phyloP scores from a whole-genome alignment of 2,797 vertebrate species.

The Microchirus variegatus region DNA sequence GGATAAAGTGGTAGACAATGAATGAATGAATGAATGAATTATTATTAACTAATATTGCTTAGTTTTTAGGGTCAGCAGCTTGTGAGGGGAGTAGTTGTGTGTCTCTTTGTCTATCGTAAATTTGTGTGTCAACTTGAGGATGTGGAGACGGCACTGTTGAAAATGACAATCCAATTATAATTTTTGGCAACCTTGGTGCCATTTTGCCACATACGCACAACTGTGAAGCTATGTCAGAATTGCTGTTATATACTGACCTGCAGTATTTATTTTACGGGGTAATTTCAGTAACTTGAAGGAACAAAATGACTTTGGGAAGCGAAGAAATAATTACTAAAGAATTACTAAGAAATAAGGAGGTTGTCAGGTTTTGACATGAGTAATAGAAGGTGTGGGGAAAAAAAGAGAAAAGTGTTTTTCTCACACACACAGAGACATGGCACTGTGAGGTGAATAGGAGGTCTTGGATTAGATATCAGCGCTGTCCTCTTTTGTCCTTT shows the following conservation, averaged over 20 bases:
- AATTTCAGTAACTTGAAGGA: constrained; percentile 13
- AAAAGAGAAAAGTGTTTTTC: constrained; percentile 25
- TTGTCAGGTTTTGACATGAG: constrained; percentile 51
- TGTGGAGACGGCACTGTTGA: too few species aligned
- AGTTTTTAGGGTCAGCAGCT: too few species aligned
- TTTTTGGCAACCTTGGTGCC: too few species aligned
- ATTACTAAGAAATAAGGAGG: constrained; percentile 46
- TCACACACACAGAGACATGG: constrained; percentile 9
- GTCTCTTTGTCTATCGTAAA: too few species aligned
- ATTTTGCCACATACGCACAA: not conserved
- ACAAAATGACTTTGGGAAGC: constrained; percentile 44
- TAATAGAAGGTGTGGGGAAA: constrained; percentile 34
- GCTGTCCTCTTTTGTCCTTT: constrained; percentile 69
- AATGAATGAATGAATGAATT: too few species aligned
- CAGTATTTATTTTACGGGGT: not conserved
- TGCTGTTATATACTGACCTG: not conserved
- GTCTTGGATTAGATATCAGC: constrained; percentile 67
- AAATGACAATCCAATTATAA: not conserved
- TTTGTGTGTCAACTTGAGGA: too few species aligned
- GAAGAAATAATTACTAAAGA: too few species aligned
- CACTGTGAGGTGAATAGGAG: constrained; percentile 41
- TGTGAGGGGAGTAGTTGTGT: too few species aligned
- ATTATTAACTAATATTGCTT: too few species aligned
- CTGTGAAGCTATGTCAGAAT: constrained; percentile 3
- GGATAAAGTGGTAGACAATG: too few species aligned